These are phyloP conservation scores for Xiphophorus maculatus DNA, from an alignment of 2,113 vertebrate species.

Conservation along the genomic window DNA sequence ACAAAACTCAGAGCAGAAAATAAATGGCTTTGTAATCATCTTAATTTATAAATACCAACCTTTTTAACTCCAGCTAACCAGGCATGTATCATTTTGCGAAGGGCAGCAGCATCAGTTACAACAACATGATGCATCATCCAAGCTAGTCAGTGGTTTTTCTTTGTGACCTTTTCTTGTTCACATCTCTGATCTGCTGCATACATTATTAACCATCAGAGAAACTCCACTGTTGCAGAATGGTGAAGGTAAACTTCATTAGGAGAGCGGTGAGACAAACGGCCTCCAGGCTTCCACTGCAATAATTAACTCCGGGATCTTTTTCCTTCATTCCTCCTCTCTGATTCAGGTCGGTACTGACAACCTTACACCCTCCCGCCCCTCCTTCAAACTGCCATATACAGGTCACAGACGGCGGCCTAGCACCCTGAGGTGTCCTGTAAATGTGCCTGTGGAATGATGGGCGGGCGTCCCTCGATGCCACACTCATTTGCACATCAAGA, in stretches of 20 bases:
- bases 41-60: neutral
- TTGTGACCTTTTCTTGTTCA: constrained; percentile 32
- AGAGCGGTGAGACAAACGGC: constrained; percentile 42
- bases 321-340: constrained; percentile 48
- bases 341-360: constrained; percentile 63
- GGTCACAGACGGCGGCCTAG: constrained; percentile 65
- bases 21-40: neutral
- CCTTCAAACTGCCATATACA: constrained; percentile 63
- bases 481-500: constrained; percentile 79
- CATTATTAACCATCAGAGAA: constrained; percentile 45
- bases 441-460: constrained; percentile 66
- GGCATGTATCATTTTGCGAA: neutral
- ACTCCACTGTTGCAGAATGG: constrained; percentile 20
- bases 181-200: constrained; percentile 27
- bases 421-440: constrained; percentile 69
- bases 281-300: constrained; percentile 51
- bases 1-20: neutral
- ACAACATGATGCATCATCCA: neutral
- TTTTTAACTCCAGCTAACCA: constrained; percentile 1
- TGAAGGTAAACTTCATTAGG: constrained; percentile 60
- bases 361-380: constrained; percentile 46
- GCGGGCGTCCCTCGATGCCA: constrained; percentile 59
- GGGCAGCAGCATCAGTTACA: constrained; percentile 7
- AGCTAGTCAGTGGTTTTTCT: constrained; percentile 15
- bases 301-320: constrained; percentile 54